Conservation (phyloP, 2,113 vertebrate species). For the Nothobranchius furzeri region DNA sequence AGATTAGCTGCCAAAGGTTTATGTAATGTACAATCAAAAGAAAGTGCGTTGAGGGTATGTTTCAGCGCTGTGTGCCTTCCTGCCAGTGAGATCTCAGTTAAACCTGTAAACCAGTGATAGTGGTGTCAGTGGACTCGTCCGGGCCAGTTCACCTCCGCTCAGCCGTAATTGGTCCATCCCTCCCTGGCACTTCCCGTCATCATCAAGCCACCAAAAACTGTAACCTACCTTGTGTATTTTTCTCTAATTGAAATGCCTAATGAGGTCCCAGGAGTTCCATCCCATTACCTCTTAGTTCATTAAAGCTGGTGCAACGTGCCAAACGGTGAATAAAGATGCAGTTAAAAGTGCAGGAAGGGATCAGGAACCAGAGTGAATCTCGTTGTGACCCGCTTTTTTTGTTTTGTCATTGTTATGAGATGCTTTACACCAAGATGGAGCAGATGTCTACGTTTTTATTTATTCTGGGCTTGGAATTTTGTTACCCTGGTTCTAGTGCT, state of each 20-base stretch:
- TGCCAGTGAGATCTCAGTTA: background rate
- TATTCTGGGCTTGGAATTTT: slow-evolving; percentile 69
- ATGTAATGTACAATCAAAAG: no score
- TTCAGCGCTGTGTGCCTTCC: background rate
- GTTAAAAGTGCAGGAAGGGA: slow-evolving; percentile 62
- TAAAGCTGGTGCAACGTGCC: slow-evolving; percentile 74
- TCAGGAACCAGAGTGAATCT: slow-evolving; percentile 51
- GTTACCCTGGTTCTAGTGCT: slow-evolving; percentile 59
- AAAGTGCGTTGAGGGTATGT: no score
- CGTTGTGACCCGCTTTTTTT: slow-evolving; percentile 76
- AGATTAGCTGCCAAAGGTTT: no score
- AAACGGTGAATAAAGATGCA: slow-evolving; percentile 79
- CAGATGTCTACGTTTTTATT: slow-evolving; percentile 80
- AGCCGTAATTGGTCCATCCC: slow-evolving; percentile 70
- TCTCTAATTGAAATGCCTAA: slow-evolving; percentile 84
- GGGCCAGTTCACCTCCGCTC: slow-evolving; percentile 26
- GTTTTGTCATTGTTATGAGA: slow-evolving; percentile 73
- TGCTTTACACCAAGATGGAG: slow-evolving; percentile 67
- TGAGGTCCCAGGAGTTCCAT: slow-evolving; percentile 84
- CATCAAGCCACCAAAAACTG: slow-evolving; percentile 79
- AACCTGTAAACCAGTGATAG: background rate
- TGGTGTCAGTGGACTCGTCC: slow-evolving; percentile 32
- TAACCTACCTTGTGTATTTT: slow-evolving; percentile 80
- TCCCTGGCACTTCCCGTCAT: slow-evolving; percentile 72
- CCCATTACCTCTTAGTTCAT: slow-evolving; percentile 82